Percentiles rank a stretch among this genome's conserved stretches.
These are phyloP conservation scores for Antheraea assamensis DNA, from an alignment of 2,888 invertebrate species.

Conservation along the genomic window DNA sequence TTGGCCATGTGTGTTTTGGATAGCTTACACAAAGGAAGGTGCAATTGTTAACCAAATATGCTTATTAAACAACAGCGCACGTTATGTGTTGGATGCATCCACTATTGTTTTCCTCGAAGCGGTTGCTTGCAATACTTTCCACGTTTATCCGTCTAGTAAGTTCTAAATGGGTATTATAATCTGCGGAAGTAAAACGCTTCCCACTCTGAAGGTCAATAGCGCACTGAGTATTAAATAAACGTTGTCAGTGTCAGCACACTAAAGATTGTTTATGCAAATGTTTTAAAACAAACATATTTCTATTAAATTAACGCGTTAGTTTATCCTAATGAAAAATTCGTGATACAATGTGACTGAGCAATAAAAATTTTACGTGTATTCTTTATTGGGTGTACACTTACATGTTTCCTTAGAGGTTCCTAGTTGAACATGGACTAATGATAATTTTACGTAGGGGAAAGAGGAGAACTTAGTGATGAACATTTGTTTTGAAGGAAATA, in stretches of 20 bases:
- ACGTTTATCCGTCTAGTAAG: slow-evolving; percentile 31
- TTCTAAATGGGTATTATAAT: slow-evolving; percentile 22
- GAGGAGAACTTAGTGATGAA: not conserved
- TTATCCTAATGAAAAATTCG: not conserved
- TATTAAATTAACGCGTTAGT: not conserved
- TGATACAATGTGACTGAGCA: not conserved
- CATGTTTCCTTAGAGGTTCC: not conserved
- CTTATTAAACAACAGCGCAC: not conserved
- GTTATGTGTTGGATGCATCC: not conserved
- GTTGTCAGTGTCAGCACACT: slow-evolving; percentile 31
- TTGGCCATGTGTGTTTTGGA: not conserved
- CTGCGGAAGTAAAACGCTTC: slow-evolving; percentile 70
- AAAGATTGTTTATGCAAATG: not conserved
- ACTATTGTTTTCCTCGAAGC: slow-evolving; percentile 13
- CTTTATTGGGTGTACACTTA: not conserved
- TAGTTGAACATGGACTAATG: not conserved
- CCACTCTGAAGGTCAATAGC: slow-evolving; percentile 62
- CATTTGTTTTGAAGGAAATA: too few relatives aligned
- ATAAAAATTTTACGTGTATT: not conserved
- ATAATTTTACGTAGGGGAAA: not conserved
- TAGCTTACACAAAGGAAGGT: not conserved
- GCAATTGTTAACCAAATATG: not conserved
- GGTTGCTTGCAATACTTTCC: slow-evolving; percentile 32
- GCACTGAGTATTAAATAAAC: slow-evolving; percentile 52
- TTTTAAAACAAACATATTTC: not conserved